These are phyloP conservation scores for Nixonia krombeini DNA, from an alignment of 1,140 invertebrate genomes.

Conservation along the genomic window DNA sequence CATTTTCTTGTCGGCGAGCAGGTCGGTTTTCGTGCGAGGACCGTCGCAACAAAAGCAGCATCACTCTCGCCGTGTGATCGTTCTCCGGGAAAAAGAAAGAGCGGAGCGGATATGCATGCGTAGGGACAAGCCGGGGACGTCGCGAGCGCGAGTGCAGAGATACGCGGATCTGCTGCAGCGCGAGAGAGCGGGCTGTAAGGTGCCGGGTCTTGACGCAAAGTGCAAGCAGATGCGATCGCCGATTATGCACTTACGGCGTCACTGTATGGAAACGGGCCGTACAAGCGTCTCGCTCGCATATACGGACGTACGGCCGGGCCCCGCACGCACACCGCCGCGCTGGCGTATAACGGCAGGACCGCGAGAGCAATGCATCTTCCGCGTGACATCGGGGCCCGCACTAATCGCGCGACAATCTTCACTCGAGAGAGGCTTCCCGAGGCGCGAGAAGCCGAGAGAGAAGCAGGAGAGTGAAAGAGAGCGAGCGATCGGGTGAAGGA, in stretches of 20 bases:
- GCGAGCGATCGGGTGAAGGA: no score
- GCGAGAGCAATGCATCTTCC: slow-evolving; percentile 69
- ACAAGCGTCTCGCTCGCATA: slow-evolving; percentile 38
- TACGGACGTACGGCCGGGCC: slow-evolving; percentile 6
- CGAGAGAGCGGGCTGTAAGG: slow-evolving; percentile 55
- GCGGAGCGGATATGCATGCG: slow-evolving; percentile 29
- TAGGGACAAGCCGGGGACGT: slow-evolving; percentile 36
- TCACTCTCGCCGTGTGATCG: slow-evolving; percentile 10
- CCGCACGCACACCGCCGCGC: slow-evolving; percentile 33
- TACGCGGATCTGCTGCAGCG: slow-evolving; percentile 50
- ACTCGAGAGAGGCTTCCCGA: slow-evolving; percentile 40
- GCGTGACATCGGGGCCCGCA: slow-evolving; percentile 65
- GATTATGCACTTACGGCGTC: slow-evolving; percentile 72
- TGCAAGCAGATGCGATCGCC: slow-evolving; percentile 71
- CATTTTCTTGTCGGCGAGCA: no score
- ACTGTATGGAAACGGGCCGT: slow-evolving; percentile 63
- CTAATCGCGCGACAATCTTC: slow-evolving; percentile 73
- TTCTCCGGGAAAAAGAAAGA: slow-evolving; percentile 18
- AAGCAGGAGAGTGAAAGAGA: slow-evolving; percentile 7
- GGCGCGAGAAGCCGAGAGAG: slow-evolving; percentile 27
- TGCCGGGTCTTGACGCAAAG: slow-evolving; percentile 67
- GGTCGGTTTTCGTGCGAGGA: neutral
- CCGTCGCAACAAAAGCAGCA: slow-evolving; percentile 23
- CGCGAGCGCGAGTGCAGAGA: slow-evolving; percentile 28
- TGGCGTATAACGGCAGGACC: slow-evolving; percentile 54